These are phyloP conservation scores for Brachyptera putata DNA, from an alignment of 2,888 invertebrate species.

Conservation along the genomic window DNA sequence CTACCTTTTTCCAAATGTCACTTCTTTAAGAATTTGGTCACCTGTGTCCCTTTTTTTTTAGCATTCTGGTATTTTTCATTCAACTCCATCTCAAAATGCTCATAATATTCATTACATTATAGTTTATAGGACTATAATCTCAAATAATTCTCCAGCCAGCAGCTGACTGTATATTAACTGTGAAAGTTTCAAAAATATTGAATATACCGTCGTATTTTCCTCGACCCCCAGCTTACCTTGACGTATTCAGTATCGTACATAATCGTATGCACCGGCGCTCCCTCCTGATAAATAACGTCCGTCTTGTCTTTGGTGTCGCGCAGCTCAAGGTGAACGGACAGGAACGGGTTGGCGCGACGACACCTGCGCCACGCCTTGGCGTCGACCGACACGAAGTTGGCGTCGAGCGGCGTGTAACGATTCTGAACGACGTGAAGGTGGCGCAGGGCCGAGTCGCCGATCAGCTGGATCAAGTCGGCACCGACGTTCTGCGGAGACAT, in stretches of 20 bases:
- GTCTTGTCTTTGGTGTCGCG: slow-evolving; percentile 56
- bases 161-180: too few relatives aligned
- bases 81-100: too few relatives aligned
- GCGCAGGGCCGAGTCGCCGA: slow-evolving; percentile 59
- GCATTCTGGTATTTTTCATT: too few relatives aligned
- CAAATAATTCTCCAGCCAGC: too few relatives aligned
- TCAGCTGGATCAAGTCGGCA: slow-evolving; percentile 62
- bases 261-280: slow-evolving; percentile 63
- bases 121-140: too few relatives aligned
- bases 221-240: slow-evolving; percentile 50
- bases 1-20: too few relatives aligned
- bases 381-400: slow-evolving; percentile 28
- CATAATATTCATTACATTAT: too few relatives aligned
- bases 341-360: slow-evolving; percentile 53
- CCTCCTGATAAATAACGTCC: slow-evolving; percentile 59
- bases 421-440: slow-evolving; percentile 73
- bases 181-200: too few relatives aligned
- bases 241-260: slow-evolving; percentile 60
- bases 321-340: slow-evolving; percentile 66
- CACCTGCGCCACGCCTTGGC: slow-evolving; percentile 50
- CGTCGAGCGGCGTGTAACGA: slow-evolving; percentile 56
- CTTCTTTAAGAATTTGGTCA: too few relatives aligned
- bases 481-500: slow-evolving; percentile 72
- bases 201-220: too few relatives aligned
- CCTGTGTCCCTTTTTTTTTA: too few relatives aligned